Base-by-base conservation (phyloP, 35 echinoderm and acorn worm genomes). In the Apostichopus japonicus region DNA sequence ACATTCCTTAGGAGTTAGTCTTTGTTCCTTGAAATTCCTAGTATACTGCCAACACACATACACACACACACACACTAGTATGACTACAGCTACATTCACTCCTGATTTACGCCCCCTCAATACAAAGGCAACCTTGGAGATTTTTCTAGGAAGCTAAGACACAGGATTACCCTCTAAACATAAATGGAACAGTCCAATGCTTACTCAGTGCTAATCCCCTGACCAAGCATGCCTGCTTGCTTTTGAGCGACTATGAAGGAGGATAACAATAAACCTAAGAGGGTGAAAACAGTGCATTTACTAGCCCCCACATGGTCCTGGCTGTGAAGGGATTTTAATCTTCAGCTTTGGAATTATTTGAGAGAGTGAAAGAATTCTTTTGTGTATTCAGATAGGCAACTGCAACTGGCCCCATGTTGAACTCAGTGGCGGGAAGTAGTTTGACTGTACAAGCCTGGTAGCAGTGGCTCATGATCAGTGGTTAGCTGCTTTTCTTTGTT, bases 201-300 rank as follows among this genome's bases (percentile, higher is more conserved):
- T 83, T 83, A 83, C 79, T 83, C 79, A 83, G 79, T 83, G 79
- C 79, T 83, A 83, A 83, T 83, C 79, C 79, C 54, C 6, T 83
- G 79, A 55, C 79, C 19, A 83, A 17, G 79, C 79, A 83, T 33
- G 79, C 79, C 79, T 83, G n/a, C 79, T 13, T 44, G 33, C 33
- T 44, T 44, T 44, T 83, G 33, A 44, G 54, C 6, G 63, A 83
- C 8, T 83, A 51, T 80, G 51, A 83, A 83, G 24, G 51, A 55
- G 79, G 51, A 83, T 10, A 83, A 83, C 79, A 83, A 83, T 83
- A 33, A 55, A 55, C 44, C 13, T 55, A 53, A 6, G 16, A 23
- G 54, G 54, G 51, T 33, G 79, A 52, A 19, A 19, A 83, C 33
- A 83, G 51, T n/a, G 33, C 54, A 55, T 83, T 83, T 83, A 83